Evolutionary conservation across 2,113 vertebrate species (phyloP).

Genomic region (Chrysochloris asiatica): DNA sequence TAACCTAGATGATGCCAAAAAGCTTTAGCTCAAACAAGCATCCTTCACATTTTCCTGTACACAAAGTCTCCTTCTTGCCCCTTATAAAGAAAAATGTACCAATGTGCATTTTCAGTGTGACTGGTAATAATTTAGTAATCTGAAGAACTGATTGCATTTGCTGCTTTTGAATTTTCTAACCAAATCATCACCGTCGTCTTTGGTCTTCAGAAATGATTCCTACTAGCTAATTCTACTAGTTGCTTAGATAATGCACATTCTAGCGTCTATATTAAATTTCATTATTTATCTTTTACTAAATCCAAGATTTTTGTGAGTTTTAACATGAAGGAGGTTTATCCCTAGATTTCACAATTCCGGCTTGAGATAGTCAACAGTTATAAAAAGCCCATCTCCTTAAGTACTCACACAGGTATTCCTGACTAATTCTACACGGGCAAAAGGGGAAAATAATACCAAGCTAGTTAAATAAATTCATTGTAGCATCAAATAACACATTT

Average conservation of each 20-base stretch:
- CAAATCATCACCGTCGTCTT: not conserved
- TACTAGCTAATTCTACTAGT: not conserved
- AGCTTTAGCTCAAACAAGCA: conserved; percentile 64
- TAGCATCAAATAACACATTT: not conserved
- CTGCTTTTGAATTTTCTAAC: not conserved
- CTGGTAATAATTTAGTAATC: not conserved
- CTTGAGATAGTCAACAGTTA: not conserved
- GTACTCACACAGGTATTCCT: not conserved
- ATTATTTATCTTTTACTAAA: conserved; percentile 2
- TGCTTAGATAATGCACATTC: not conserved
- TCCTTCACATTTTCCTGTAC: conserved; percentile 4
- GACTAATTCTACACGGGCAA: not conserved
- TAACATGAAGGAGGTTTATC: not conserved
- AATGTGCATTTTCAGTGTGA: not conserved
- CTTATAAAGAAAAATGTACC: not conserved
- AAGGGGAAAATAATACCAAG: not conserved
- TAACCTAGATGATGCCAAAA: conserved; percentile 83
- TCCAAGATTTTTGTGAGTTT: conserved; percentile 3
- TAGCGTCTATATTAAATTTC: not conserved
- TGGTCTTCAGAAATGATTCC: not conserved
- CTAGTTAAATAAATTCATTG: not conserved
- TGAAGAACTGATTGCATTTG: not conserved
- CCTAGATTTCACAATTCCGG: conserved; percentile 15
- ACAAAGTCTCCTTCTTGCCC: conserved; percentile 46
- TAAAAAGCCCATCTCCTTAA: not conserved